These are phyloP conservation scores for Cylas formicarius DNA, from an alignment of 1,140 invertebrate genomes.

Conservation along the genomic window DNA sequence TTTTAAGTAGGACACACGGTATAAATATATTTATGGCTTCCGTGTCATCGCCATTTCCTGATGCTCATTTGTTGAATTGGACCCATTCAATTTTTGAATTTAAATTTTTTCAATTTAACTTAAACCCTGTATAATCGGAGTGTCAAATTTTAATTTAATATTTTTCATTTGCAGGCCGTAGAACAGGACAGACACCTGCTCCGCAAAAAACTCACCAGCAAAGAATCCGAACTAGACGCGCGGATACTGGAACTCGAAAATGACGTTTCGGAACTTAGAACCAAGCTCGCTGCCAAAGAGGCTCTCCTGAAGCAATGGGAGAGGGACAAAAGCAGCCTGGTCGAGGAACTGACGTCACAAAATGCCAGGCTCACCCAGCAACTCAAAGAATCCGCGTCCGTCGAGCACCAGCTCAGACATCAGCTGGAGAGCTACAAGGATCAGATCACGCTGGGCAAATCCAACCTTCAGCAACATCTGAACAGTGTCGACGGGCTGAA, in stretches of 20 bases:
- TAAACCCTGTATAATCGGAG: neutral
- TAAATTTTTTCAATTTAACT: too few relatives aligned
- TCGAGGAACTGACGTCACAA: slow-evolving; percentile 82
- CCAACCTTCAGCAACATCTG: slow-evolving; percentile 63
- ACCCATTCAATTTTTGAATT: too few relatives aligned
- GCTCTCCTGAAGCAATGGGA: slow-evolving; percentile 62
- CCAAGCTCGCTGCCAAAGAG: slow-evolving; percentile 58
- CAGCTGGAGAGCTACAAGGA: slow-evolving; percentile 77
- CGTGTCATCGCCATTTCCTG: too few relatives aligned
- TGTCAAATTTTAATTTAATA: slow-evolving; percentile 7
- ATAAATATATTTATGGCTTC: too few relatives aligned
- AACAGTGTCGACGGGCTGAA: slow-evolving; percentile 80
- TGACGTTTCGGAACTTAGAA: slow-evolving; percentile 70
- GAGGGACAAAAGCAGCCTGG: slow-evolving; percentile 59
- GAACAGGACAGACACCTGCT: slow-evolving; percentile 90
- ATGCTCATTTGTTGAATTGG: too few relatives aligned
- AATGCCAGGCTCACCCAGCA: slow-evolving; percentile 82
- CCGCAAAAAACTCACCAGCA: slow-evolving; percentile 71
- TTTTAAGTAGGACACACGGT: too few relatives aligned
- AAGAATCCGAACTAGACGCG: slow-evolving; percentile 85
- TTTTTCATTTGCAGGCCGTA: slow-evolving; percentile 61
- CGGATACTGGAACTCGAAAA: slow-evolving; percentile 77
- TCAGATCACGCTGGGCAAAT: slow-evolving; percentile 71
- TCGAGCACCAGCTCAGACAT: slow-evolving; percentile 69
- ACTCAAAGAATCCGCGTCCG: slow-evolving; percentile 57